These are phyloP conservation scores for Sinhomidia bicolor DNA, from an alignment of 2,888 invertebrate species.

Conservation along the genomic window DNA sequence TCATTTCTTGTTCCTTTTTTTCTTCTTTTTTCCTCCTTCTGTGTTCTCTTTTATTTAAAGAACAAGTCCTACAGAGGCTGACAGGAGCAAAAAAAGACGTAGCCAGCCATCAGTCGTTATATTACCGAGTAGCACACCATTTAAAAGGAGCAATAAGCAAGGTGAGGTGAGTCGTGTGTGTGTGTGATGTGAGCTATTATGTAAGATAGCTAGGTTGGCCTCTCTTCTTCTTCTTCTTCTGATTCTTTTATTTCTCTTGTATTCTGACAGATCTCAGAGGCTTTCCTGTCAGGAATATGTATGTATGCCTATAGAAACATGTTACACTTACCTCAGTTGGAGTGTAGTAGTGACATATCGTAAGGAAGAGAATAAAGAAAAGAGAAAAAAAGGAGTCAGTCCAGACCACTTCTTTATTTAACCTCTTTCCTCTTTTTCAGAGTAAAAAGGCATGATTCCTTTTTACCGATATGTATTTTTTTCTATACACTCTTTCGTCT, in stretches of 20 bases:
- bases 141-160: not conserved
- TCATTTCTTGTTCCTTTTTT: constrained; percentile 25
- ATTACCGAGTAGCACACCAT: not conserved
- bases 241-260: constrained; percentile 23
- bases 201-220: not conserved
- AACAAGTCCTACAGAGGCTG: constrained; percentile 17
- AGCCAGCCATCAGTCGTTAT: not conserved
- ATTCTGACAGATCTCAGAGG: constrained; percentile 59
- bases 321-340: no score
- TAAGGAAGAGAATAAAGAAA: not conserved
- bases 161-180: not conserved
- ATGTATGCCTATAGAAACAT: constrained; percentile 6
- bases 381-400: constrained; percentile 17
- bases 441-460: constrained; percentile 41
- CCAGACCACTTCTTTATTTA: constrained; percentile 59
- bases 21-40: constrained; percentile 13
- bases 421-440: constrained; percentile 39
- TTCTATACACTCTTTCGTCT: not conserved
- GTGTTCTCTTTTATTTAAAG: not conserved
- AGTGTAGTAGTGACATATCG: no score
- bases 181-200: not conserved
- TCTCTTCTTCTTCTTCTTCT: constrained; percentile 1
- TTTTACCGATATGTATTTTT: constrained; percentile 21
- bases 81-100: not conserved
- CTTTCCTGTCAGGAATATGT: constrained; percentile 66